Conservation (phyloP, 2,113 vertebrate species). For the Catharus minimus region DNA sequence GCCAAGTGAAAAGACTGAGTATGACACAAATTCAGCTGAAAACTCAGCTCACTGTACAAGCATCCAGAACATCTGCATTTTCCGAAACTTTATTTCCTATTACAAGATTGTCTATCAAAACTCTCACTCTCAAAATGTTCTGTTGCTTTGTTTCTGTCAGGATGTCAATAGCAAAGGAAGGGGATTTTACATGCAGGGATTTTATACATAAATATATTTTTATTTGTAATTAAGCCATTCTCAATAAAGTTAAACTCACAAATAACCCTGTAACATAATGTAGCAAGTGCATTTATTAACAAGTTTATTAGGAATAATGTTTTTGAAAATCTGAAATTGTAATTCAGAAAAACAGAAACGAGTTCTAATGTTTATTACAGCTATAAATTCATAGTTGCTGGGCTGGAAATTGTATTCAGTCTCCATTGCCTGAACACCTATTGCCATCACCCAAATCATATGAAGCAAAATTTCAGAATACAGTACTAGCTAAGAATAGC, state of each 20-base stretch:
- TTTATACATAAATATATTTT: constrained; percentile 79
- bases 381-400: neutral
- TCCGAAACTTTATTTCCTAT: neutral
- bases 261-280: neutral
- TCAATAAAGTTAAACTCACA: constrained; percentile 70
- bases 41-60: neutral
- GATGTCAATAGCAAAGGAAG: constrained; percentile 45
- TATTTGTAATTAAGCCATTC: constrained; percentile 76
- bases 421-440: neutral
- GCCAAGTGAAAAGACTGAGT: neutral
- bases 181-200: constrained; percentile 74
- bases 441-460: neutral
- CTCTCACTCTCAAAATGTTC: neutral
- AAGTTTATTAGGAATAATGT: neutral
- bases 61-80: neutral
- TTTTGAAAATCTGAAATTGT: neutral
- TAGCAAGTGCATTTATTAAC: constrained; percentile 26
- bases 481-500: neutral
- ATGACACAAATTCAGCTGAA: neutral
- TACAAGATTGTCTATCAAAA: neutral
- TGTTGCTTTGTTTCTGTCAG: constrained; percentile 21
- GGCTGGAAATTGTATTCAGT: neutral
- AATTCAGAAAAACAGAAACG: neutral
- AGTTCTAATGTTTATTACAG: neutral
- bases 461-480: neutral